These are phyloP conservation scores for Gambusia holbrooki DNA, from an alignment of 2,113 vertebrate species.

Conservation along the genomic window DNA sequence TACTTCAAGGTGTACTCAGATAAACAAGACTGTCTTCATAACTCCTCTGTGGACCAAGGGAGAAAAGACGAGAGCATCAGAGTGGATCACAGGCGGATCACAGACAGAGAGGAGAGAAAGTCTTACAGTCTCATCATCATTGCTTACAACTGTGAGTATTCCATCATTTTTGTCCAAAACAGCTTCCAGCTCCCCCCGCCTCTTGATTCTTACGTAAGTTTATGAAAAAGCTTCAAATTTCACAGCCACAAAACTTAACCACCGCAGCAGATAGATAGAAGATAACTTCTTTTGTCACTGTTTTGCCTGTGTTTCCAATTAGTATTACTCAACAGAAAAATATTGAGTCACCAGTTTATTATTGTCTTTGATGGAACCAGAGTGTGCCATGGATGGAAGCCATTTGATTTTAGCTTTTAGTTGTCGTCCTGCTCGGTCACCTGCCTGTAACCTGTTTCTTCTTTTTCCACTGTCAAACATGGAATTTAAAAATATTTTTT, in stretches of 20 bases:
- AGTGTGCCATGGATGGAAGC: conserved; percentile 19
- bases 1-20: conserved; percentile 30
- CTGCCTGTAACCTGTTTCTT: conserved; percentile 9
- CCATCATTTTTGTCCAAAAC: conserved; percentile 12
- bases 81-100: not conserved
- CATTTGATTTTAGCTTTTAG: not conserved
- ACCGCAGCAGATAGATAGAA: not conserved
- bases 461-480: conserved; percentile 19
- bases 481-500: not conserved
- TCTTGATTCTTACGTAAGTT: not conserved
- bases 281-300: not conserved
- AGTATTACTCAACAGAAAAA: conserved; percentile 31
- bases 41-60: conserved; percentile 31
- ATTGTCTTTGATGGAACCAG: conserved; percentile 22
- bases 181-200: conserved; percentile 1
- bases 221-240: conserved; percentile 2
- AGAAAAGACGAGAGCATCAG: conserved; percentile 18
- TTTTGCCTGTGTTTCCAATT: not conserved
- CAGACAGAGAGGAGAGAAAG: not conserved
- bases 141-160: conserved; percentile 56
- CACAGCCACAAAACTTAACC: not conserved
- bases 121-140: conserved; percentile 26
- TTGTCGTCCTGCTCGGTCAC: not conserved
- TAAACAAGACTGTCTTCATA: conserved; percentile 13
- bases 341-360: conserved; percentile 50